Base-by-base conservation (phyloP, 53 echinoderm and acorn worm genomes). In the Echinometra lucunter region DNA sequence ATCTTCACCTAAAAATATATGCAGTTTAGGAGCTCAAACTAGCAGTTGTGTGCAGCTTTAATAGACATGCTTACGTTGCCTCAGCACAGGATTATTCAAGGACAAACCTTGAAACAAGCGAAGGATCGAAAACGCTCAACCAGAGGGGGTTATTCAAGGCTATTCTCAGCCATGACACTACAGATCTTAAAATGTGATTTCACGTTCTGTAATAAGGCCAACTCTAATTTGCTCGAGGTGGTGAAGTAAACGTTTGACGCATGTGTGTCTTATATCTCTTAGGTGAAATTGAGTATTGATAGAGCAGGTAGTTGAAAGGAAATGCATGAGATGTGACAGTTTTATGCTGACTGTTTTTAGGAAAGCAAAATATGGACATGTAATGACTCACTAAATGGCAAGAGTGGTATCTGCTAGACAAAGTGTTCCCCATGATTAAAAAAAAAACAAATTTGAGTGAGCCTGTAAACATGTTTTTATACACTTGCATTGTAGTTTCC, bases 161-260 rank as follows among this genome's bases (percentile, higher is more conserved):
- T 85, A 85, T 8, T 28, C 49, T 27, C 47, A 53, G 45, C 45
- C 27, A 85, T 85, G 85, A 85, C 85, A 6, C 45, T 45, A 85
- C 85, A 85, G 85, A 85, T 85, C 85, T 85, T 85, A 6, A 85
- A 49, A 28, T 49, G n/a, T 47, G 85, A 85, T 85, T 47, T 15
- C 47, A 28, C 53, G 40, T 45, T 10, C 49, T 21, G n/a, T 49
- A 85, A 85, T 85, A 85, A 85, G 85, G 85, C 85, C 78, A 49
- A 35, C 85, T 45, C 85, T 85, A 47, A 85, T 85, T 78, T 78
- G 78, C 42, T 21, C 6, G 38, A 78, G 78, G 78, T 78, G 38
- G 78, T 42, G 38, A 78, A 78, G 78, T n/a, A 30, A 78, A 78
- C 9, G 40, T 6, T 38, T 85, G 85, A 85, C 49, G 21, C 85